phyloP scores from a whole-genome alignment of 2,113 vertebrate genomes.

The Lophius piscatorius region DNA sequence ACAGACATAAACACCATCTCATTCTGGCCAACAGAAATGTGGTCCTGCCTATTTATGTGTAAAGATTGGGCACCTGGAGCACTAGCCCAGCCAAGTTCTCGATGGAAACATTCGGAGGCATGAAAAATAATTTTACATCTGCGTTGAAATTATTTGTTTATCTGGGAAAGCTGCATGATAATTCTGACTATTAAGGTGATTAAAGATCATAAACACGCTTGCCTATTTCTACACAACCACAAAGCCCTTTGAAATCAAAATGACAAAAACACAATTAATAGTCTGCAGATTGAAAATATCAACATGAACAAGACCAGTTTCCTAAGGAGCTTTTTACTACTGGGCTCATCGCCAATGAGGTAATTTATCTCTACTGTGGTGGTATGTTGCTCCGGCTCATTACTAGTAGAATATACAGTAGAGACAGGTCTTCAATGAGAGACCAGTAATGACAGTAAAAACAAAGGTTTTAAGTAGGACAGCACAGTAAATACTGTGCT shows the following conservation, averaged over 20 bases:
- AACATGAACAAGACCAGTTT: constrained; percentile 4
- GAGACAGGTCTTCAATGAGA: constrained; percentile 41
- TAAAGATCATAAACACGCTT: too few species aligned
- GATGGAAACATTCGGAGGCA: constrained; percentile 4
- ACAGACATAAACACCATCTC: constrained; percentile 56
- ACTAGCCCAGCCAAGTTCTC: not conserved
- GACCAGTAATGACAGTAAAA: constrained; percentile 10
- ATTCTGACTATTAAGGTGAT: not conserved
- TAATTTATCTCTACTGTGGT: constrained; percentile 14
- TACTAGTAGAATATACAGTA: constrained; percentile 7
- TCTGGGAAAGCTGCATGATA: not conserved
- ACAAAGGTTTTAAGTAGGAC: constrained; percentile 22
- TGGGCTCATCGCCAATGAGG: constrained; percentile 23
- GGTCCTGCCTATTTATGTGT: constrained; percentile 7
- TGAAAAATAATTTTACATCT: not conserved
- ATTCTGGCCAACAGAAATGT: constrained; percentile 10
- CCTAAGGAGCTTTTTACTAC: constrained; percentile 37
- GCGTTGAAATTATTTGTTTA: not conserved
- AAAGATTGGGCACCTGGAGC: constrained; percentile 38
- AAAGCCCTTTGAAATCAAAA: too few species aligned
- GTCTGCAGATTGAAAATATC: not conserved
- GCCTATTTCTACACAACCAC: too few species aligned
- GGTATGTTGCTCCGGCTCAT: constrained; percentile 12
- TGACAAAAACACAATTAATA: not conserved
- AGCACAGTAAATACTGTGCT: constrained; percentile 12